phyloP scores from a whole-genome alignment of 2,888 invertebrate species.

The Cantharis flavilabris region DNA sequence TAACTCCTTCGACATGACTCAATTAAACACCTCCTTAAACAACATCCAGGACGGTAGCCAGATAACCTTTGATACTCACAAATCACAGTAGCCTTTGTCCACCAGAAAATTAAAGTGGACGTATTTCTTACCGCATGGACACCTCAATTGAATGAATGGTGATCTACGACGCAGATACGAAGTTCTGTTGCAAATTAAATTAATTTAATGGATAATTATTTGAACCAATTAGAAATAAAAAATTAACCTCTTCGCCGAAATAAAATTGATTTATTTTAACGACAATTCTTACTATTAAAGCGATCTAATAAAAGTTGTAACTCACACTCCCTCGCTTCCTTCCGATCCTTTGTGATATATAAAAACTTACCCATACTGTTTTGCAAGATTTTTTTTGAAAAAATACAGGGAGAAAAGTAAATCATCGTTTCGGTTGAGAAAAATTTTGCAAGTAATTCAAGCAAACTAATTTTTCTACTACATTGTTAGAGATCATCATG shows the following conservation, averaged over 20 bases:
- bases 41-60: conserved; percentile 49
- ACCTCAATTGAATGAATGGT: conserved; percentile 45
- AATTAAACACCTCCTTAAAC: conserved; percentile 28
- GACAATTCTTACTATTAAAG: conserved; percentile 8
- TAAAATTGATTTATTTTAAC: not conserved
- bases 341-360: not conserved
- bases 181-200: conserved; percentile 22
- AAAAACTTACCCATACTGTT: not conserved
- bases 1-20: conserved; percentile 11
- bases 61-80: conserved; percentile 50
- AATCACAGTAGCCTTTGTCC: conserved; percentile 50
- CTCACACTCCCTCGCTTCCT: conserved; percentile 18
- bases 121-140: conserved; percentile 49
- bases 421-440: not conserved
- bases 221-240: conserved; percentile 3
- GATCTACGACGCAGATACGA: conserved; percentile 21
- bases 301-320: conserved; percentile 12
- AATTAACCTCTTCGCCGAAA: not conserved
- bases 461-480: not conserved
- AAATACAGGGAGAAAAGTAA: not conserved
- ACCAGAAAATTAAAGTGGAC: conserved; percentile 51
- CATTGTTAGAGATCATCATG: not conserved
- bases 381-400: not conserved
- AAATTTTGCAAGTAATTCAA: not conserved
- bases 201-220: conserved; percentile 6